Conservation (phyloP, 2,888 invertebrate species). For the Pterostichus madidus region DNA sequence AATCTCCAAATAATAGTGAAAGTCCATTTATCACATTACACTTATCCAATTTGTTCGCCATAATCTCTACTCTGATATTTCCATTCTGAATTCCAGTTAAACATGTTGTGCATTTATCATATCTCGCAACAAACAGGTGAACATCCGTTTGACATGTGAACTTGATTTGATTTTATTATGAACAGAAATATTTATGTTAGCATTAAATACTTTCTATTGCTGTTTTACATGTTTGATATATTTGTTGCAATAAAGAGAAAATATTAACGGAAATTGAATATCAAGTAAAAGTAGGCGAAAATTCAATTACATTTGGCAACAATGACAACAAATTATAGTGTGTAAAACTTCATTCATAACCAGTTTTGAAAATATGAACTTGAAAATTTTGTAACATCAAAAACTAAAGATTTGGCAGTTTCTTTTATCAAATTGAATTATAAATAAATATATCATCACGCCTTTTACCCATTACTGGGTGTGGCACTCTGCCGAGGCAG, state of each 20-base stretch:
- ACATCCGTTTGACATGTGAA: background rate
- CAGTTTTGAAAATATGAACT: no score
- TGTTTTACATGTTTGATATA: background rate
- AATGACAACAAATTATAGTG: no score
- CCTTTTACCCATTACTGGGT: no score
- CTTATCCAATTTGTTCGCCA: background rate
- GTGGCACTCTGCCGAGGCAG: no score
- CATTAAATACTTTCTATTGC: background rate
- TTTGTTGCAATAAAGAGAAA: constrained; percentile 1
- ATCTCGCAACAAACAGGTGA: background rate
- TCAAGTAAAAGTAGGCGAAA: background rate
- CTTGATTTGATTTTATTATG: no score
- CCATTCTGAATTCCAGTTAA: background rate
- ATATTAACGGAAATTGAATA: constrained; percentile 1
- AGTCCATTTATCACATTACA: constrained; percentile 16
- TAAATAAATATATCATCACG: no score
- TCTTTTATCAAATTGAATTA: no score
- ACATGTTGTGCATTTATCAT: background rate
- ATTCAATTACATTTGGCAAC: background rate
- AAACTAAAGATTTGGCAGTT: no score
- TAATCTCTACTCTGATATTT: background rate
- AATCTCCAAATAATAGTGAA: constrained; percentile 32
- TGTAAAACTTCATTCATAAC: no score
- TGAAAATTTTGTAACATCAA: no score
- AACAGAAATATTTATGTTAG: background rate